Percentiles rank a stretch among this genome's conserved stretches.
These are phyloP conservation scores for Pseudopipra pipra DNA, from an alignment of 2,113 vertebrate genomes.

Conservation along the genomic window DNA sequence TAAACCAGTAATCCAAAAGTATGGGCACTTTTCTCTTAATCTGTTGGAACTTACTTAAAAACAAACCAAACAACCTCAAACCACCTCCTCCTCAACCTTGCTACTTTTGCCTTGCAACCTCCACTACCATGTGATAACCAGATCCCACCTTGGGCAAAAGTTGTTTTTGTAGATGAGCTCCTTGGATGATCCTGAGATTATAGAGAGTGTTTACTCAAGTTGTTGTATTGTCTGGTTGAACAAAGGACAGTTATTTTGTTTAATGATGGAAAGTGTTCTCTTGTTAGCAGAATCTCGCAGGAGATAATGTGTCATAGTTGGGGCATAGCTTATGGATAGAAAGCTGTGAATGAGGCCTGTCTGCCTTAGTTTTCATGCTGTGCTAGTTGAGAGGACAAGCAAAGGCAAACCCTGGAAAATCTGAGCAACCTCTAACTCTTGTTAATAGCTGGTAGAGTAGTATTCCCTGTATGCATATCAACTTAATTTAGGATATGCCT, in stretches of 20 bases:
- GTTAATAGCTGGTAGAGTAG: background rate
- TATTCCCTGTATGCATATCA: background rate
- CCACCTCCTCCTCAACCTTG: too few relatives aligned
- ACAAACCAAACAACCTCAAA: background rate
- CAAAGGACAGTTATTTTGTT: background rate
- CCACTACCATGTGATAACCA: background rate
- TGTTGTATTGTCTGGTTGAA: background rate
- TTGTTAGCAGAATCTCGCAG: background rate
- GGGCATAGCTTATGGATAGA: background rate
- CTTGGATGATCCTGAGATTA: background rate
- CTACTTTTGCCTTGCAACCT: background rate
- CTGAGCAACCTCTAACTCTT: background rate
- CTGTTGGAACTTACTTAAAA: background rate
- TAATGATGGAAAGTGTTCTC: background rate
- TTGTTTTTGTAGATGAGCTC: background rate
- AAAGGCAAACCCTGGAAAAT: background rate
- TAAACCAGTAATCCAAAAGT: background rate
- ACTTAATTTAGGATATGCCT: background rate
- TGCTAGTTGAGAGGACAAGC: background rate
- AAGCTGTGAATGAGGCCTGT: background rate
- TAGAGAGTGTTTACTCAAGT: background rate
- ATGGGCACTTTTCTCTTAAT: background rate
- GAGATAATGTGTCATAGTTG: rapidly evolving
- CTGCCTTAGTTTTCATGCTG: background rate
- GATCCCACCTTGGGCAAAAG: background rate